Conservation (phyloP, 2,888 invertebrate species). For the Polietes domitor region DNA sequence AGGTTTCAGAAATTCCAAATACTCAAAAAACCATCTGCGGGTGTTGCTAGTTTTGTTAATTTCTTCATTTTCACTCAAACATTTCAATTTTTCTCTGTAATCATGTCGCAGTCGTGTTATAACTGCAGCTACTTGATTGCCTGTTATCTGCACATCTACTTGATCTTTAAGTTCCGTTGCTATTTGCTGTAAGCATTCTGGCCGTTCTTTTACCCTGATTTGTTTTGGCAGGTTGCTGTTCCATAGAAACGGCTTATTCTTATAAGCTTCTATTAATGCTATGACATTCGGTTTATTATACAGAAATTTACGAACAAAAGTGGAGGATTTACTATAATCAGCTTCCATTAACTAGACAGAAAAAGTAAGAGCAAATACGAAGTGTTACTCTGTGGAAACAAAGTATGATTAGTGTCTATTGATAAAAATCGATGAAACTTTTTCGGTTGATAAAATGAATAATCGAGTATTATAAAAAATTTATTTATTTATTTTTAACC, state of each 20-base stretch:
- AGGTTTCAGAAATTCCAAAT: not conserved
- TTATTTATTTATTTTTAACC: too few species aligned
- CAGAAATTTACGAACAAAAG: too few species aligned
- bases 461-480: too few species aligned
- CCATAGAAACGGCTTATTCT: conserved; percentile 36
- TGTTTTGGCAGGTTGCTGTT: conserved; percentile 21
- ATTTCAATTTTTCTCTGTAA: not conserved
- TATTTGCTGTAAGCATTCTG: conserved; percentile 16
- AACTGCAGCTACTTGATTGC: not conserved
- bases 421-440: too few species aligned
- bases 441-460: too few species aligned
- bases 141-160: not conserved
- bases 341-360: too few species aligned
- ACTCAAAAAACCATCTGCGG: not conserved
- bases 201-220: not conserved
- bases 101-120: not conserved
- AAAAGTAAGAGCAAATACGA: too few species aligned
- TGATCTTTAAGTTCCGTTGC: not conserved
- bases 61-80: not conserved
- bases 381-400: too few species aligned
- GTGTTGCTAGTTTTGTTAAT: not conserved
- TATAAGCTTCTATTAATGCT: conserved; percentile 10
- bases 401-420: too few species aligned
- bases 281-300: not conserved
- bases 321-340: too few species aligned